Conservation (phyloP, 1,140 invertebrate genomes). For the Cephus cinctus region DNA sequence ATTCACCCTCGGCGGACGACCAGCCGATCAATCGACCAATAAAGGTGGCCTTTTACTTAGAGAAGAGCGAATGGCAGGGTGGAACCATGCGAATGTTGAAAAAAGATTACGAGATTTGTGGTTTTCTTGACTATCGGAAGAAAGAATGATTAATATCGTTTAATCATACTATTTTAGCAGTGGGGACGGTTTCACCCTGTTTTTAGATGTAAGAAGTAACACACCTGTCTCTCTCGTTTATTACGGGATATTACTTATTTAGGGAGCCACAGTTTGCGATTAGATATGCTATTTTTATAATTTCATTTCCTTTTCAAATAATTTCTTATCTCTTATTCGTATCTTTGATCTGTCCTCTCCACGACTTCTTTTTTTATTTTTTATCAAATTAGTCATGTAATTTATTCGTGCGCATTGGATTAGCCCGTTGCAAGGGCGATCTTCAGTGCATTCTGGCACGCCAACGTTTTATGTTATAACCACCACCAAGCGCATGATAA, state of each 20-base stretch:
- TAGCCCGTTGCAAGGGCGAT: conserved; percentile 33
- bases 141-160: conserved; percentile 1
- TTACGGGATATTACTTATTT: too few relatives aligned
- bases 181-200: neutral
- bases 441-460: conserved; percentile 43
- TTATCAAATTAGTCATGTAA: conserved; percentile 41
- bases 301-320: neutral
- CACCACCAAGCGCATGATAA: conserved; percentile 31
- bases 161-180: neutral
- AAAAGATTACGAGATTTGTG: neutral
- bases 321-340: too few relatives aligned
- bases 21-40: neutral
- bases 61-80: neutral
- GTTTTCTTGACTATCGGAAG: neutral
- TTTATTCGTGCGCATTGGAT: conserved; percentile 41
- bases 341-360: too few relatives aligned
- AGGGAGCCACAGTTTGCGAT: neutral
- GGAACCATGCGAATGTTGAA: neutral
- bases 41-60: neutral
- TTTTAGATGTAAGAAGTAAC: neutral
- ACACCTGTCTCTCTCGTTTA: too few relatives aligned
- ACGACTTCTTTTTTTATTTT: conserved; percentile 17
- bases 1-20: neutral
- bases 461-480: conserved; percentile 42
- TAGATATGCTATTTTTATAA: neutral